Evolutionary conservation across 2,797 vertebrate species (phyloP).

Genomic region (Myiotriccus ornatus): DNA sequence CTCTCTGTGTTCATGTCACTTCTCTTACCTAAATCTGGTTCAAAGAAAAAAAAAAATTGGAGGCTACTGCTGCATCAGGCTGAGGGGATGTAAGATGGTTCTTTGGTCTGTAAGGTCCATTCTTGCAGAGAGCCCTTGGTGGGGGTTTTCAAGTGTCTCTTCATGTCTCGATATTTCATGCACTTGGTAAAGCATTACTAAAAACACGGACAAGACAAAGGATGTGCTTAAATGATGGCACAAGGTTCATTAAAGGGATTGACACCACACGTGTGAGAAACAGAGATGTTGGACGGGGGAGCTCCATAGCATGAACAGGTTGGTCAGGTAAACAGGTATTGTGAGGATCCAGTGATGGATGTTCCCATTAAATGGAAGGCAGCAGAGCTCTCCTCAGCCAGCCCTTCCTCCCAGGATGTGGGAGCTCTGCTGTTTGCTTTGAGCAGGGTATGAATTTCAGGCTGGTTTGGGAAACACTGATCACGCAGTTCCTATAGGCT

Average conservation of each 20-base stretch:
- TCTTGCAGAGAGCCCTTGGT: background rate
- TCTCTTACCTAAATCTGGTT: conserved; percentile 9
- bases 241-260: background rate
- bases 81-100: background rate
- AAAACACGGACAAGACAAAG: background rate
- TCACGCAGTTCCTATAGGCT: no score
- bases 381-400: background rate
- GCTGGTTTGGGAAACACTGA: background rate
- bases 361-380: background rate
- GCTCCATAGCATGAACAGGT: background rate
- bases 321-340: background rate
- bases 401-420: background rate
- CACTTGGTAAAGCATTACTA: background rate
- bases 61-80: background rate
- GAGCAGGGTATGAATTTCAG: background rate
- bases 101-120: background rate
- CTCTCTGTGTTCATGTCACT: background rate
- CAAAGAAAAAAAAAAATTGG: background rate
- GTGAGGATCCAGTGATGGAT: background rate
- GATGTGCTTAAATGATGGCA: background rate
- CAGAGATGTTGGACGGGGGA: background rate
- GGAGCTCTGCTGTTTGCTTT: background rate
- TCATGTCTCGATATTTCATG: background rate
- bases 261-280: background rate
- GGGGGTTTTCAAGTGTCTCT: background rate